Percentiles rank a stretch among this genome's conserved stretches.
phyloP scores from a whole-genome alignment of 2,888 invertebrate species.

The Ormyrus nitidulus region DNA sequence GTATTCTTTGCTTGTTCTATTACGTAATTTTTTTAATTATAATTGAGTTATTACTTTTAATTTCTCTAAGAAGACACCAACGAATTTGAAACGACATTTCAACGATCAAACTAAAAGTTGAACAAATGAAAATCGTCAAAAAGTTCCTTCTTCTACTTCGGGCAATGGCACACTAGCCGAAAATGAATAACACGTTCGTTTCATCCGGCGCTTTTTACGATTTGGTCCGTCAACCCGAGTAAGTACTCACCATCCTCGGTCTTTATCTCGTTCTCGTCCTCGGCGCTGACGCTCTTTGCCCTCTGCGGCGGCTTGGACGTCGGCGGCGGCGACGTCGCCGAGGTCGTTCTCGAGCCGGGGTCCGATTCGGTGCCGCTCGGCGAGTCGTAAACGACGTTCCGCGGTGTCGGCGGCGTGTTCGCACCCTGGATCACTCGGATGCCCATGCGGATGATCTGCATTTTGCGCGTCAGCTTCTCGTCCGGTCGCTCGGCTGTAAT shows the following conservation, averaged over 20 bases:
- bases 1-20: no score
- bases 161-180: no score
- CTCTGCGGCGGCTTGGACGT: constrained; percentile 5
- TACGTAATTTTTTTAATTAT: no score
- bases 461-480: constrained; percentile 87
- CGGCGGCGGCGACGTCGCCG: background rate
- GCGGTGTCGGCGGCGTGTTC: constrained; percentile 60
- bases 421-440: constrained; percentile 87
- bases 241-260: constrained; percentile 34
- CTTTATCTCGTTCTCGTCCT: constrained; percentile 51
- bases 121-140: no score
- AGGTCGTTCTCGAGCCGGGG: background rate
- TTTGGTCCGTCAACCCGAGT: background rate
- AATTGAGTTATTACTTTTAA: no score
- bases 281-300: constrained; percentile 17
- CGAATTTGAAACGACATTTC: no score
- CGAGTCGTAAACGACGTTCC: constrained; percentile 60
- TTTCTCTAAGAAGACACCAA: no score
- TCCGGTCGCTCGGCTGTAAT: constrained; percentile 87
- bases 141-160: no score
- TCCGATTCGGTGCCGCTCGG: constrained; percentile 50
- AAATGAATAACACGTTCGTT: no score
- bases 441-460: constrained; percentile 87
- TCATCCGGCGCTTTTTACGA: no score
- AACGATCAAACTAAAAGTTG: no score